Evolutionary conservation across 2,888 invertebrate genomes (phyloP).

Genomic region (Plusia festucae): DNA sequence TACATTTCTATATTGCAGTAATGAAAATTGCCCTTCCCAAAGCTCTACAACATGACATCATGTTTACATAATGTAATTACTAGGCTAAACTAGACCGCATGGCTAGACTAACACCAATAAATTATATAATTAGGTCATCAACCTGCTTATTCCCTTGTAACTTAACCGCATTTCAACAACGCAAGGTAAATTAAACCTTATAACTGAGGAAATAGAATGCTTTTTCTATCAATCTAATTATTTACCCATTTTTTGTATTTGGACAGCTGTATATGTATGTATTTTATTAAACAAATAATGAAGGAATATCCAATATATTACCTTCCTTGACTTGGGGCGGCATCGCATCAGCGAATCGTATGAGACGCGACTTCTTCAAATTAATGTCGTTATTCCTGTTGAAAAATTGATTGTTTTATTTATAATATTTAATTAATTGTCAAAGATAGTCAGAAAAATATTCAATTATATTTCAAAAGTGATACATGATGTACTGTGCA

Average conservation of each 20-base stretch:
- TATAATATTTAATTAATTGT: no score
- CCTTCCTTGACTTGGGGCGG: constrained; percentile 72
- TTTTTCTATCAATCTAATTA: background rate
- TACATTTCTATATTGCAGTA: no score
- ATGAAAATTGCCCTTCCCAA: background rate
- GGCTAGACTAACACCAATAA: background rate
- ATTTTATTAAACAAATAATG: background rate
- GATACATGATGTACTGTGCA: no score
- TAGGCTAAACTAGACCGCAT: background rate
- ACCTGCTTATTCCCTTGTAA: background rate
- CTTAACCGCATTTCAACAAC: background rate
- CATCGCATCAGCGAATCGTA: constrained; percentile 70
- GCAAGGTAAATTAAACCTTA: background rate
- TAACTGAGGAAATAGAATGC: background rate
- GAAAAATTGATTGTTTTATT: constrained; percentile 17
- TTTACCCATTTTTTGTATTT: background rate
- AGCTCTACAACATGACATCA: background rate
- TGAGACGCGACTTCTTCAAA: constrained; percentile 76
- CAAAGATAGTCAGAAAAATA: no score
- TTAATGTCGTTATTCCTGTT: constrained; percentile 65
- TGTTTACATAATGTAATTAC: background rate
- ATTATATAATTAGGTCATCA: background rate
- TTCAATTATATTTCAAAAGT: no score
- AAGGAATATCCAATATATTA: constrained; percentile 34
- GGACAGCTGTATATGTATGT: background rate